These are phyloP conservation scores for Cheilosia variabilis DNA, from an alignment of 2,888 invertebrate species.

Conservation along the genomic window DNA sequence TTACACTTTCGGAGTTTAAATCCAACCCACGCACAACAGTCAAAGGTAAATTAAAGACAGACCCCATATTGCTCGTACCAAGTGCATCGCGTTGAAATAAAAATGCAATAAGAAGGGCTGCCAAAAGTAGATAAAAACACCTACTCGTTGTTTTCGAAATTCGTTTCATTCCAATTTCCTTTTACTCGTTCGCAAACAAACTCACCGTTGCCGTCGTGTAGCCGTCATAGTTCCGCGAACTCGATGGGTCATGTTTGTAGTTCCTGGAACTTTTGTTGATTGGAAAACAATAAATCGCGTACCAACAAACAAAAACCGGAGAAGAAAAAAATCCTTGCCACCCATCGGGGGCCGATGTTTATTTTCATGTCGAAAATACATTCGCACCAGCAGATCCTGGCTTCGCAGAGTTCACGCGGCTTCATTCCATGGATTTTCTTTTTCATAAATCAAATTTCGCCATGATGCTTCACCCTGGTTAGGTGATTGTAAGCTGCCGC, in stretches of 20 bases:
- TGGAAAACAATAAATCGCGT: conserved; percentile 58
- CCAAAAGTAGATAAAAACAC: not conserved
- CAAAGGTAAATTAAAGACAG: too few relatives aligned
- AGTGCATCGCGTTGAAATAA: not conserved
- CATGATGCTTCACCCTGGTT: conserved; percentile 51
- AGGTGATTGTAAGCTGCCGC: conserved; percentile 57
- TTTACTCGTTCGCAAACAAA: conserved; percentile 9
- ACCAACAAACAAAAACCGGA: not conserved
- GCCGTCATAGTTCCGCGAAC: not conserved
- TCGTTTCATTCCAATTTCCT: not conserved
- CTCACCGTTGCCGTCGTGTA: not conserved
- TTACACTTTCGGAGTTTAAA: too few relatives aligned
- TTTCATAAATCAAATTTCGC: conserved; percentile 39
- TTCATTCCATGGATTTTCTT: conserved; percentile 19
- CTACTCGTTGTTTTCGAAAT: not conserved
- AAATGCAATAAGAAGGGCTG: not conserved
- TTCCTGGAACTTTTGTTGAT: conserved; percentile 44
- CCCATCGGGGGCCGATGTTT: conserved; percentile 27
- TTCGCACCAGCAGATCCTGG: conserved; percentile 16
- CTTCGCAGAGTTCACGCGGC: not conserved
- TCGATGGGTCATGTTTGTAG: conserved; percentile 3
- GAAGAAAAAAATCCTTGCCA: conserved; percentile 16
- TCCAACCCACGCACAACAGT: too few relatives aligned
- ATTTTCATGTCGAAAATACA: conserved; percentile 39
- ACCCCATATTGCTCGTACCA: too few relatives aligned